Base-by-base conservation (phyloP, 2,888 invertebrate genomes). In the Onthophagus sagittarius region DNA sequence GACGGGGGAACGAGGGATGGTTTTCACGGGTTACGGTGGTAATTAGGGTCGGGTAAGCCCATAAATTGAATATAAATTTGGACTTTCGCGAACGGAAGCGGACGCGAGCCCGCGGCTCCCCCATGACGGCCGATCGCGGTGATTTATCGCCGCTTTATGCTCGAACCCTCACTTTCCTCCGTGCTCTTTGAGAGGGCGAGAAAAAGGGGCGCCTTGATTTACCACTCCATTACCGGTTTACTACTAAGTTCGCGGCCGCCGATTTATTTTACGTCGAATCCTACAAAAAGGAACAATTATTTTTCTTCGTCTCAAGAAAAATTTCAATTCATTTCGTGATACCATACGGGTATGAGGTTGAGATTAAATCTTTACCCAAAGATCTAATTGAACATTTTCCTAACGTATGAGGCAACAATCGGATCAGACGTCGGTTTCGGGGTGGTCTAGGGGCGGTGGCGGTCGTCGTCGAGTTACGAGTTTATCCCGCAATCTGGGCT, bases 401-500 rank as follows among this genome's bases (percentile, higher is more conserved):
- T 73, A 76, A 74, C 76, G 73, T 76, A 74, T 73, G 74, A 74
- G 71, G 72, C 69, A 75, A 73, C 71, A 75, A 75, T 76, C 74
- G 72, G 71, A 71, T 70, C 73, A 75, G 74, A 75, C 75, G 71
- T 77, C 75, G 72, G 71, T 71, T 71, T 73, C 73, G 72, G 53
- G 72, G 74, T 70, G 39, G 39, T 53, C 11, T 53, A 7, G 39
- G 39, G 39, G 39, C 23, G 23, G 23, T 23, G 23, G 23, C 23
- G 23, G 39, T 53, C 39, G 39, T 53, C 39, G 39, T 53, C 39
- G 71, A 74, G 76, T 75, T 77, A 74, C 76, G 77, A 76, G 78
- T 77, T 78, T 78, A 78, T 77, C 79, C 78, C 75, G 75, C 77
- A 79, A 76, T 77, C 76, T 75, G 74, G 75, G 75, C 67, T 15